These are phyloP conservation scores for Calvadosia cruxmelitensis DNA, from an alignment of 30 jellyfish, hydroid and myxozoan genomes.

Conservation along the genomic window DNA sequence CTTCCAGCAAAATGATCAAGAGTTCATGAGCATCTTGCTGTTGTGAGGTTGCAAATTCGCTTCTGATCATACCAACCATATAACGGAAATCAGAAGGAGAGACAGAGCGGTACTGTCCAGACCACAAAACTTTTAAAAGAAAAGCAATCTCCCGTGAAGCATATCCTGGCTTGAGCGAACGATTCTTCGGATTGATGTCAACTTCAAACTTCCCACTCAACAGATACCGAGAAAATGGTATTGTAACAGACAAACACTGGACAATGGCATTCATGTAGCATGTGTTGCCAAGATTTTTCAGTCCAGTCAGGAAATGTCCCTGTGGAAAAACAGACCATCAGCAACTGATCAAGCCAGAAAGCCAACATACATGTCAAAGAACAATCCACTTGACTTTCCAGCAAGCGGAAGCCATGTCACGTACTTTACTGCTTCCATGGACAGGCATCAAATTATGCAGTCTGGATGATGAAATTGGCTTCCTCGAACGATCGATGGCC, in stretches of 20 bases:
- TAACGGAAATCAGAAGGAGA: conserved; percentile 78
- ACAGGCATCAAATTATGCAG: conserved; percentile 51
- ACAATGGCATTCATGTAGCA: conserved; percentile 89
- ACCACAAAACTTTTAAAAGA: conserved; percentile 63
- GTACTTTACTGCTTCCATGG: conserved; percentile 75
- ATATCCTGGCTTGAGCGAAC: conserved; percentile 67
- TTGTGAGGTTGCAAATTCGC: conserved; percentile 42
- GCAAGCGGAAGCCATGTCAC: not conserved
- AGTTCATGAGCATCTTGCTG: conserved; percentile 94
- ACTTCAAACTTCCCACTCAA: conserved; percentile 28
- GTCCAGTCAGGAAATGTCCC: conserved; percentile 86
- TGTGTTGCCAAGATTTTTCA: conserved; percentile 89
- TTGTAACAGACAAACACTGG: conserved; percentile 59
- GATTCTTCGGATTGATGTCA: conserved; percentile 45
- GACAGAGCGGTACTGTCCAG: conserved; percentile 92
- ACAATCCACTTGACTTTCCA: no score
- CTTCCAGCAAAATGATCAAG: conserved; percentile 76
- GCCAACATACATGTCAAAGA: not conserved
- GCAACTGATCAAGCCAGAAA: not conserved
- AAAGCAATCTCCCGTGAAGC: conserved; percentile 76
- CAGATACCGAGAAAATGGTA: conserved; percentile 56
- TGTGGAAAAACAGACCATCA: conserved; percentile 2
- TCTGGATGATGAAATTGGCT: conserved; percentile 65
- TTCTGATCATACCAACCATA: conserved; percentile 62
- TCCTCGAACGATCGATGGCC: conserved; percentile 61